phyloP scores from a whole-genome alignment of 2,888 invertebrate genomes.

The Leptopilina drosophilae region DNA sequence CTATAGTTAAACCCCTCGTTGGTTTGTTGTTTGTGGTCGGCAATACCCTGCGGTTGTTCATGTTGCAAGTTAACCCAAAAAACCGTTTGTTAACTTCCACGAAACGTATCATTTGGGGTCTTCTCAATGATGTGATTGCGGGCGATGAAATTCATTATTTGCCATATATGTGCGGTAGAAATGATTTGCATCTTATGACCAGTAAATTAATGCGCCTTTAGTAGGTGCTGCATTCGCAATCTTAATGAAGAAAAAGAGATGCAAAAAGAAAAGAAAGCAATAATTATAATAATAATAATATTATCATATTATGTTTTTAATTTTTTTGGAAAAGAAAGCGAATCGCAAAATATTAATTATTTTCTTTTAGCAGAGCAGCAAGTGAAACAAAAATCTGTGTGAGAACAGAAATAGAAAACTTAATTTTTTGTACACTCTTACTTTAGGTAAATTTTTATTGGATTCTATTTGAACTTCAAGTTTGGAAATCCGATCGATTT shows the following conservation, averaged over 20 bases:
- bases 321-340: slow-evolving; percentile 39
- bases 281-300: no score
- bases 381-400: no score
- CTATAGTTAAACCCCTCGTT: slow-evolving; percentile 12
- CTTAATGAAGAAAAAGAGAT: not conserved
- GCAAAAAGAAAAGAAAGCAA: slow-evolving; percentile 39
- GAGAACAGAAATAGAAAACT: no score
- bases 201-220: slow-evolving; percentile 37
- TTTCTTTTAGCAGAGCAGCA: slow-evolving; percentile 12
- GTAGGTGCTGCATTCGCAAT: slow-evolving; percentile 29
- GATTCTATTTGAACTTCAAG: no score
- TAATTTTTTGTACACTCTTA: no score
- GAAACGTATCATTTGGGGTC: slow-evolving; percentile 57
- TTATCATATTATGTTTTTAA: no score
- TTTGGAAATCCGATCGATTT: no score
- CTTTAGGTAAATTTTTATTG: no score
- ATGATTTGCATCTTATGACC: slow-evolving; percentile 50
- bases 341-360: slow-evolving; percentile 17
- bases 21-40: slow-evolving; percentile 49
- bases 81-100: slow-evolving; percentile 51
- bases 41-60: slow-evolving; percentile 48
- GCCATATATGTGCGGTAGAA: slow-evolving; percentile 50
- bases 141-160: slow-evolving; percentile 57
- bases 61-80: slow-evolving; percentile 46
- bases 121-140: slow-evolving; percentile 53